These are phyloP conservation scores for Rattus rattus DNA, from an alignment of 2,113 vertebrate genomes.

Conservation along the genomic window DNA sequence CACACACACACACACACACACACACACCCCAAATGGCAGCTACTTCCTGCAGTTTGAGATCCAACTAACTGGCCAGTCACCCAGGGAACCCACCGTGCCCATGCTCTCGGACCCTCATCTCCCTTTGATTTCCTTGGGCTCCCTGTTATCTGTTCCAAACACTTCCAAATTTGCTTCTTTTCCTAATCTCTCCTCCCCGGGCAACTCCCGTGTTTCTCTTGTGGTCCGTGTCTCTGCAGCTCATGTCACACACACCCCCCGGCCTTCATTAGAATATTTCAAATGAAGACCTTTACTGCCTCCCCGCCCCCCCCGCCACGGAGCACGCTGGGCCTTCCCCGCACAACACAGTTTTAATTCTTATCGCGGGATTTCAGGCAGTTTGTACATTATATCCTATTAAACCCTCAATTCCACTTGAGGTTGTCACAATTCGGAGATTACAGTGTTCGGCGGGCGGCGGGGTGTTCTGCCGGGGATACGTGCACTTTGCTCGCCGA, in stretches of 20 bases:
- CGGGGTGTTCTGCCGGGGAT: constrained; percentile 75
- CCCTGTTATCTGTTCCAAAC: constrained; percentile 26
- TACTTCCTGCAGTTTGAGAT: not conserved
- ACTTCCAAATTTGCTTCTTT: constrained; percentile 77
- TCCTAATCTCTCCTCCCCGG: constrained; percentile 70
- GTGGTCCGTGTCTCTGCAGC: constrained; percentile 71
- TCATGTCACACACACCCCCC: constrained; percentile 71
- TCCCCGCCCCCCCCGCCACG: constrained; percentile 24
- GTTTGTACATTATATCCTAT: constrained; percentile 86
- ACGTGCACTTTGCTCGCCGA: constrained; percentile 73
- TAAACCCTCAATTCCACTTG: constrained; percentile 82
- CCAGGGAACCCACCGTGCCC: accelerated
- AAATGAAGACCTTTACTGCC: constrained; percentile 84
- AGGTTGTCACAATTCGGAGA: constrained; percentile 84
- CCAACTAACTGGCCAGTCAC: accelerated
- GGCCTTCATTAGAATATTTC: constrained; percentile 84
- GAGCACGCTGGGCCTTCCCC: constrained; percentile 61
- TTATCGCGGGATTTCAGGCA: constrained; percentile 86
- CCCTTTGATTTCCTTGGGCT: accelerated
- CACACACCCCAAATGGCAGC: not conserved
- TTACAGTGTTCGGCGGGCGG: constrained; percentile 70
- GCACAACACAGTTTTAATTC: constrained; percentile 61
- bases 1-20: not conserved
- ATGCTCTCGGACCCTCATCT: accelerated
- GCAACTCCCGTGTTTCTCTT: not conserved